Percentiles rank a stretch among this genome's conserved stretches.
phyloP scores from a whole-genome alignment of 2,888 invertebrate genomes.

The Drosophila villosipedis region DNA sequence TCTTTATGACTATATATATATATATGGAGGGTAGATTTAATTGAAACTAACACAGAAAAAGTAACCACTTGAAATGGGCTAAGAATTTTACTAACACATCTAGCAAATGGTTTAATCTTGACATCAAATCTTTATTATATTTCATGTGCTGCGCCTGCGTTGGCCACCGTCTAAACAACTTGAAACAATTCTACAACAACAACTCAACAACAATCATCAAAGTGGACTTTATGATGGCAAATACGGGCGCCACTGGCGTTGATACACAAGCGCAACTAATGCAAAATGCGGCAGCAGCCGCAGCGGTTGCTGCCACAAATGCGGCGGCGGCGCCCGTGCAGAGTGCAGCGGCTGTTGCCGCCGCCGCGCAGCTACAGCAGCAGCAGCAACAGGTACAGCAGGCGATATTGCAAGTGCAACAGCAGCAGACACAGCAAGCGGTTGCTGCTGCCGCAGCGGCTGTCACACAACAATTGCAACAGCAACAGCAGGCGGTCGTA shows the following conservation, averaged over 20 bases:
- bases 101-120: conserved; percentile 80
- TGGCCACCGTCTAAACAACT: conserved; percentile 45
- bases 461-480: conserved; percentile 80
- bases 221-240: conserved; percentile 85
- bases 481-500: conserved; percentile 82
- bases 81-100: conserved; percentile 62
- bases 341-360: conserved; percentile 80
- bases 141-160: conserved; percentile 69
- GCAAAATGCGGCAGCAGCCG: conserved; percentile 80
- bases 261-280: conserved; percentile 81
- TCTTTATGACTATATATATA: not conserved
- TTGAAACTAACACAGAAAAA: not conserved
- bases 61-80: not conserved
- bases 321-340: conserved; percentile 76
- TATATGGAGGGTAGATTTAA: not conserved
- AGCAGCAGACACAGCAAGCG: conserved; percentile 83
- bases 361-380: conserved; percentile 78
- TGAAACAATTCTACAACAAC: conserved; percentile 19
- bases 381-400: conserved; percentile 84
- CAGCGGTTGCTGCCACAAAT: conserved; percentile 81
- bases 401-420: conserved; percentile 84
- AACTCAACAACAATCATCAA: conserved; percentile 9
- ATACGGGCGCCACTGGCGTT: conserved; percentile 81
- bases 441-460: conserved; percentile 81
- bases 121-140: conserved; percentile 65